Conservation (phyloP, 2,113 vertebrate species). For the Pyxicephalus adspersus region DNA sequence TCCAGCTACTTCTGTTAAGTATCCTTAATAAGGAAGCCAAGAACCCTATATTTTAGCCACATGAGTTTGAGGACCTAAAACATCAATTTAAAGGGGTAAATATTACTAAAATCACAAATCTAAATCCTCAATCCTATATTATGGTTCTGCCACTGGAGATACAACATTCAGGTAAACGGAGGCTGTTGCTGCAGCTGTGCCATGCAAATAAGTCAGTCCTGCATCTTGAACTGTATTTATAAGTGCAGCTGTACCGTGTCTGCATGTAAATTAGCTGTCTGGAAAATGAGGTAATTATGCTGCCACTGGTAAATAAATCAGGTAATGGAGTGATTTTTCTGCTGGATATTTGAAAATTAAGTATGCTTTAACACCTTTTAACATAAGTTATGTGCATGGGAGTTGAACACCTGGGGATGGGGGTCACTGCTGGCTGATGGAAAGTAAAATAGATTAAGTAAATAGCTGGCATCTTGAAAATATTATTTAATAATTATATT, state of each 20-base stretch:
- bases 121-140: neutral
- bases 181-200: slow-evolving; percentile 12
- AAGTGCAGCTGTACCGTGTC: slow-evolving; percentile 43
- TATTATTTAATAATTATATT: neutral
- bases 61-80: no score
- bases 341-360: slow-evolving; percentile 17
- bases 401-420: slow-evolving; percentile 25
- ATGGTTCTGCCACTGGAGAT: neutral
- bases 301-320: slow-evolving; percentile 37
- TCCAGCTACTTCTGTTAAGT: no score
- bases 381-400: slow-evolving; percentile 12
- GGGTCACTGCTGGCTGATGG: slow-evolving; percentile 1
- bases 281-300: slow-evolving; percentile 48
- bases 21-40: no score
- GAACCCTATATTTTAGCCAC: no score
- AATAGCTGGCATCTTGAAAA: slow-evolving; percentile 7
- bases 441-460: slow-evolving; percentile 9
- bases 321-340: slow-evolving; percentile 30
- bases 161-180: neutral
- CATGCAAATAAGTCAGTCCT: slow-evolving; percentile 27
- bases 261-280: slow-evolving; percentile 50
- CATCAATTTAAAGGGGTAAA: no score
- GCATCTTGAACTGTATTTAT: slow-evolving; percentile 14
- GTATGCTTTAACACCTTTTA: slow-evolving; percentile 19
- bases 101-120: neutral